A percentile compares a stretch with the other conserved stretches of the same genome.
Evolutionary conservation across 2,888 invertebrate genomes (phyloP).

Genomic region (Lasioglossum marginatum): DNA sequence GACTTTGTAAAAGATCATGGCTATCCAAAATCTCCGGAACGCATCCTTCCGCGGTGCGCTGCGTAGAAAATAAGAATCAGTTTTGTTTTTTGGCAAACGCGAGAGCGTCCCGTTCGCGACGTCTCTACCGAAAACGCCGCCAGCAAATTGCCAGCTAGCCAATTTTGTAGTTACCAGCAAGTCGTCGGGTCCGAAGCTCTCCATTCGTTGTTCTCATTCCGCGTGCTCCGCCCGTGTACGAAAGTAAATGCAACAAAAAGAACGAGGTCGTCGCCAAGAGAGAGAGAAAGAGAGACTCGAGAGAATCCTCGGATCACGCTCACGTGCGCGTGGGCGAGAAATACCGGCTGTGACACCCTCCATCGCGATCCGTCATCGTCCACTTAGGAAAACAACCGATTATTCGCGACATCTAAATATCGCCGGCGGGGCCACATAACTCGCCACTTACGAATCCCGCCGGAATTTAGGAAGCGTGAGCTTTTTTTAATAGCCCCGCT

Average conservation of each 20-base stretch:
- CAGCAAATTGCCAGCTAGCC: conserved; percentile 26
- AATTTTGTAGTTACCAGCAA: conserved; percentile 10
- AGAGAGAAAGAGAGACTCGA: background rate
- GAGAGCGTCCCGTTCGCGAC: background rate
- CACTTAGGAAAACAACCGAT: conserved; percentile 65
- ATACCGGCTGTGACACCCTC: conserved; percentile 50
- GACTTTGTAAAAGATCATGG: conserved; percentile 41
- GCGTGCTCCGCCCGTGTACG: conserved; percentile 11
- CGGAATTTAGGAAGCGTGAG: conserved; percentile 73
- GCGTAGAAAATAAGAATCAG: background rate
- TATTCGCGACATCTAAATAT: conserved; percentile 70
- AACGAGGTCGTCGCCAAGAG: conserved; percentile 51
- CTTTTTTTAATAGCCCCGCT: conserved; percentile 70
- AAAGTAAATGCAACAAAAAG: conserved; percentile 56
- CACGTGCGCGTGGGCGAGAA: conserved; percentile 64
- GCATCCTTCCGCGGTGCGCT: background rate
- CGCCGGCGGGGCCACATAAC: conserved; percentile 69
- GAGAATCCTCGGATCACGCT: conserved; percentile 35
- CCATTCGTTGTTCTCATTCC: conserved; percentile 33
- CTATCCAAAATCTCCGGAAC: background rate
- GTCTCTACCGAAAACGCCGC: conserved; percentile 10
- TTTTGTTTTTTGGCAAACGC: background rate
- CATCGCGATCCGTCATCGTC: conserved; percentile 66
- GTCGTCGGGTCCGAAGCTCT: conserved; percentile 2
- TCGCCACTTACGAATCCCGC: conserved; percentile 72